phyloP scores from a whole-genome alignment of 2,797 vertebrate genomes.

The Sebastiscus albofasciatus region DNA sequence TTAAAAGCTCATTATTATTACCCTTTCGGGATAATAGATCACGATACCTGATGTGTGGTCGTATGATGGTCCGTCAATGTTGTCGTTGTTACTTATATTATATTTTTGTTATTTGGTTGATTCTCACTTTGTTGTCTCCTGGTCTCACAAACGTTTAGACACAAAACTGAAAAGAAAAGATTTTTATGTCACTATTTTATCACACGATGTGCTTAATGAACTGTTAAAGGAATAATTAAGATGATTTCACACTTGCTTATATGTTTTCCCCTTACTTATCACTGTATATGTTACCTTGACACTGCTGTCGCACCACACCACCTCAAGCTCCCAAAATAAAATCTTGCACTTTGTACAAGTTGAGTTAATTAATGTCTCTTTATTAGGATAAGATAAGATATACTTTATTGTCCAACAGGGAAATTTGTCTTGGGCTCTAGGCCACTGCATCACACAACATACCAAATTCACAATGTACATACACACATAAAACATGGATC shows the following conservation, averaged over 20 bases:
- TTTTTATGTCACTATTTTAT: background rate
- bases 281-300: background rate
- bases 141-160: background rate
- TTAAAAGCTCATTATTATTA: background rate
- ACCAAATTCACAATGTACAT: no score
- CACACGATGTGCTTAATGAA: slow-evolving; percentile 6
- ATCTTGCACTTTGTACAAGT: slow-evolving; percentile 18
- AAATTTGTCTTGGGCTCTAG: no score
- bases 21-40: background rate
- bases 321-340: slow-evolving; percentile 50
- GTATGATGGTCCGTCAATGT: background rate
- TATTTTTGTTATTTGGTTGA: slow-evolving; percentile 6
- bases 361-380: background rate
- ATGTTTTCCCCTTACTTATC: background rate
- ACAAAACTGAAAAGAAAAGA: background rate
- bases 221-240: slow-evolving; percentile 1
- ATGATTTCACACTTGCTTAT: background rate
- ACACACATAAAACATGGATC: no score
- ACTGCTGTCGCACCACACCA: background rate
- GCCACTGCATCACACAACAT: no score
- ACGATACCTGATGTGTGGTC: background rate
- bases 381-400: background rate
- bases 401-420: no score
- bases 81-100: background rate
- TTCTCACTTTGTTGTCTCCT: background rate